Conservation (phyloP, 2,888 invertebrate genomes). For the Nasonovia ribisnigri region DNA sequence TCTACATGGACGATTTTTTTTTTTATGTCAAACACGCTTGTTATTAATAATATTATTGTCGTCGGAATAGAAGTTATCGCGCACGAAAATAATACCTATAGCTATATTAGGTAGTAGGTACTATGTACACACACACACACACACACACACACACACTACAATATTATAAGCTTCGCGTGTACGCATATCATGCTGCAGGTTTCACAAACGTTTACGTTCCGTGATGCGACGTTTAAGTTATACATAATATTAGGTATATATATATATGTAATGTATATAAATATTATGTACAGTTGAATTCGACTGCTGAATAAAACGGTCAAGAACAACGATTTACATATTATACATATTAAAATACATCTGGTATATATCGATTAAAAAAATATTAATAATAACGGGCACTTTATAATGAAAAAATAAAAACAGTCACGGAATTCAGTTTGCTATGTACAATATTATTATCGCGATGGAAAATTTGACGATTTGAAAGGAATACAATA, state of each 20-base stretch:
- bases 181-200: slow-evolving; percentile 4
- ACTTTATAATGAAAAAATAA: background rate
- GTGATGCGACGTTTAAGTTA: slow-evolving; percentile 7
- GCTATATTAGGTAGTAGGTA: slow-evolving; percentile 16
- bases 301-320: background rate
- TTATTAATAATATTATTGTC: slow-evolving; percentile 17
- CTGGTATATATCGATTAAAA: background rate
- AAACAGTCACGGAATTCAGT: slow-evolving; percentile 10
- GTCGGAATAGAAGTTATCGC: slow-evolving; percentile 9
- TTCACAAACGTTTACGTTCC: background rate
- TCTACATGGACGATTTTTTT: slow-evolving; percentile 16
- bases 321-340: background rate
- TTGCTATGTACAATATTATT: background rate
- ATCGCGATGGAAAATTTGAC: slow-evolving; percentile 16
- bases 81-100: slow-evolving; percentile 17
- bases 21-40: slow-evolving; percentile 16
- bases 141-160: background rate
- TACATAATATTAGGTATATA: background rate
- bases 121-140: background rate
- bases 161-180: background rate
- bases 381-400: background rate
- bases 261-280: background rate
- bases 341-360: background rate
- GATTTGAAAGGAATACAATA: slow-evolving; percentile 1
- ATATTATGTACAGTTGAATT: slow-evolving; percentile 14